Evolutionary conservation across 2,888 invertebrate species (phyloP), one percentile per base, ranked within the genome.

Genomic region (Eueremaeus valkanovi): DNA sequence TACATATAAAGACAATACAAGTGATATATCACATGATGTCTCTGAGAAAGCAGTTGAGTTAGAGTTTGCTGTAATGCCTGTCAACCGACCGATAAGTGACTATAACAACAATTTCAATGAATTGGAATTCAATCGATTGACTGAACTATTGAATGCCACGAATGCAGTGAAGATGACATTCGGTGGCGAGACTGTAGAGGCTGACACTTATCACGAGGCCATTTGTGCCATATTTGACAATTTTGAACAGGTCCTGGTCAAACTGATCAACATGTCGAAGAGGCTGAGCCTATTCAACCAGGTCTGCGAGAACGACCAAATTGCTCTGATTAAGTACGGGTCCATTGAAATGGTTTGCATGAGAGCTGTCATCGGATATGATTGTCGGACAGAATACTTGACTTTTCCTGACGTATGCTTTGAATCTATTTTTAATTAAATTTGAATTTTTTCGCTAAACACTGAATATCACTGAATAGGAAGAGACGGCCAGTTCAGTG

Each of bases 301-400:
- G 81, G 90, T 98, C 88, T 93, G 93, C 82, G 93, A 95, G 81
- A 93, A 93, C 80, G 96, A 97, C 83, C 96, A 97, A 85, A 89
- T 93, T 73, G 88, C 90, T 24, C 85, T 94, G 16, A 84, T 95
- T 9, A 95, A 95, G 83, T 95, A 95, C 0, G 95, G 96, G 0
- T 95, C 95, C 82, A 95, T 94, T 68, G 97, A 98, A 85, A 92
- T 98, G 89, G 21, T n/a, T 27, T 55, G 21, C 1, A 27, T 55
- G 13, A 21, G 55, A 36, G 11, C 36, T 36, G 36, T 36, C 36
- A 5, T 36, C 36, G 5, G 6, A 36, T 36, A 36, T 36, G 11
- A 36, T 36, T 36, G n/a, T n/a, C n/a, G n/a, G n/a, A n/a, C n/a
- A n/a, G n/a, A n/a, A n/a, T n/a, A n/a, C n/a, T n/a, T n/a, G n/a